Evolutionary conservation across 2,797 vertebrate species (phyloP).

Genomic region (Danio aesculapii): DNA sequence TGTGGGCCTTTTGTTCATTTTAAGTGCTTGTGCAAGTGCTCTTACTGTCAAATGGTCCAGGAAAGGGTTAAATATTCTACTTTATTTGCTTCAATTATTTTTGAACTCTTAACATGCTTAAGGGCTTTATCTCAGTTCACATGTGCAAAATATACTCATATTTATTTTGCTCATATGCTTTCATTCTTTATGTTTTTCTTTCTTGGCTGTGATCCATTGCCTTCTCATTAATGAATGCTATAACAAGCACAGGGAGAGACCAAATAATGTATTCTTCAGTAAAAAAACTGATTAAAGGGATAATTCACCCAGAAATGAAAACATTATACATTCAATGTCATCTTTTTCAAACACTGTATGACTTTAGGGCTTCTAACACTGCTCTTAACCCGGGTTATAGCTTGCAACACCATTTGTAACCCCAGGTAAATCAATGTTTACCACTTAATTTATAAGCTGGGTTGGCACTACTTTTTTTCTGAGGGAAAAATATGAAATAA

Average conservation of each 20-base stretch:
- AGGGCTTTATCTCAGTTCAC: slow-evolving; percentile 34
- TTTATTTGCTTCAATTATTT: not conserved
- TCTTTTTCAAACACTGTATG: not conserved
- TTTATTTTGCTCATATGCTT: slow-evolving; percentile 53
- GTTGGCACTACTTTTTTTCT: no score
- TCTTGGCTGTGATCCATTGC: slow-evolving; percentile 46
- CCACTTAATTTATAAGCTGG: no score
- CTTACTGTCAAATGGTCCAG: slow-evolving; percentile 12
- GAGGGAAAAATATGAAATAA: no score
- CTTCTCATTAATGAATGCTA: slow-evolving; percentile 10
- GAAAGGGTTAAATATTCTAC: not conserved
- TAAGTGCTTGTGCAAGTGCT: slow-evolving; percentile 7
- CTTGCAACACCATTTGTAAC: no score
- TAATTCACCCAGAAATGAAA: not conserved
- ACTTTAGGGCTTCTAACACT: not conserved
- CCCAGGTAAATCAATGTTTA: no score
- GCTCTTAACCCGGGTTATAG: no score
- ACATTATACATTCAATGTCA: not conserved
- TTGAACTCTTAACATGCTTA: not conserved
- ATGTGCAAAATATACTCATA: slow-evolving; percentile 34
- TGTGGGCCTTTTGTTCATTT: slow-evolving; percentile 14
- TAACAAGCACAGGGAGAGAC: slow-evolving; percentile 38
- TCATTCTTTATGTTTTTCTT: slow-evolving; percentile 40
- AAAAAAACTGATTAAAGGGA: not conserved
- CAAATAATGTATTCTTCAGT: slow-evolving; percentile 41